Base-by-base conservation (phyloP, 2,797 vertebrate species). In the Sparus aurata region DNA sequence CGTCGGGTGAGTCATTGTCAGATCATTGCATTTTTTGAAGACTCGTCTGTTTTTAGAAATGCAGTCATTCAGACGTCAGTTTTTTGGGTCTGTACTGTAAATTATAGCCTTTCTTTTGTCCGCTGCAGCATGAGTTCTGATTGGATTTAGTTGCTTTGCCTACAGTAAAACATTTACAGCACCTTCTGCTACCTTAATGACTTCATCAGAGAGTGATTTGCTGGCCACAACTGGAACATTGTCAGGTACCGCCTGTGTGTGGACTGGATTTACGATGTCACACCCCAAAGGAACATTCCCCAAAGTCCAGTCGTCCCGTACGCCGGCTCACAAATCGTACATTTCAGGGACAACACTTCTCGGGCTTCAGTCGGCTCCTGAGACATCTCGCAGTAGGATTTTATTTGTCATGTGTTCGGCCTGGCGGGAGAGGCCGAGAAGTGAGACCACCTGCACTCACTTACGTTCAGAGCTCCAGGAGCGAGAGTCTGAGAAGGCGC, bases 361-460 rank as follows among this genome's bases (percentile, higher is more conserved):
- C 45, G 61, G 58, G 74, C 73, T 83, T 76, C 22, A 23, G 64
- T 69, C 65, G 18, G 50, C 82, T 85, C 78, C 57, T 34, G 81
- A 82, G 73, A 79, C 81, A 64, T 79, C 87, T 80, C 59, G 58
- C 73, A 53, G 87, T 55, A 71, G 55, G 83, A 79, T 90, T 92
- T 87, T 84, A 89, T 89, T 87, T 87, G 85, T 92, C 87, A 90
- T 88, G 85, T 68, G 75, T 73, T 66, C 81, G 71, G 80, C 80
- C 79, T 82, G 80, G 75, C 30, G 0, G 75, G 52, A n/a, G 83
- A 58, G 34, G 54, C 79, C 82, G 78, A 87, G 62, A 85, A 82
- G 80, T 25, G 38, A 87, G 92, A 94, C 93, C 93, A 95, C 93
- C 93, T 95, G 95, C 90, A 89, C 85, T 92, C 84, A 93, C 92